A percentile compares a stretch with the other conserved stretches of the same genome.
These are phyloP conservation scores for Tachyglossus aculeatus DNA, from an alignment of 2,797 vertebrate species.

Conservation along the genomic window DNA sequence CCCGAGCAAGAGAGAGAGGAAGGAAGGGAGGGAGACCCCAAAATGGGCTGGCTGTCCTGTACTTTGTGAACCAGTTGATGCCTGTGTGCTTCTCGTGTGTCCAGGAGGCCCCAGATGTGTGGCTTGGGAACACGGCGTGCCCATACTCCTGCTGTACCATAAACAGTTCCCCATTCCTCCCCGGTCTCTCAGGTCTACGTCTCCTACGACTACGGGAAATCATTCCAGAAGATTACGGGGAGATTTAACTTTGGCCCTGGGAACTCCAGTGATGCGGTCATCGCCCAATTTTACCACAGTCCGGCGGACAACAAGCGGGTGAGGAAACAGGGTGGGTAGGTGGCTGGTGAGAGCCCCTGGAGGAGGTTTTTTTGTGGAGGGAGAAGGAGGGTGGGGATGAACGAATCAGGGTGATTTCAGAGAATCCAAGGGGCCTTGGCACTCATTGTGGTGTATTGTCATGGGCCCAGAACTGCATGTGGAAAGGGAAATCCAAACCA, in stretches of 20 bases:
- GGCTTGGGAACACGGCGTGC: background rate
- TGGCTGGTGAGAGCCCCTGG: background rate
- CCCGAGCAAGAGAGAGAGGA: no score
- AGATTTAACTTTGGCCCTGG: slow-evolving; percentile 79
- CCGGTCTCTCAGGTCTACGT: slow-evolving; percentile 84
- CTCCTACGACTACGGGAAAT: slow-evolving; percentile 92
- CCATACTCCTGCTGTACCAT: background rate
- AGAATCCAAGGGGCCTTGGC: no score
- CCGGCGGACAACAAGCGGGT: slow-evolving; percentile 93
- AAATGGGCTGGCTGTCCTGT: no score
- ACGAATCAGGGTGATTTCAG: no score
- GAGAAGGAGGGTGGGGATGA: no score
- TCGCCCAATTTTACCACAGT: slow-evolving; percentile 98
- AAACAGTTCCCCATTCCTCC: background rate
- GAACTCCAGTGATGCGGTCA: slow-evolving; percentile 81
- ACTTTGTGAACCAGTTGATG: no score
- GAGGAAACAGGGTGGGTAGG: slow-evolving; percentile 56
- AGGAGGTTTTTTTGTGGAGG: background rate
- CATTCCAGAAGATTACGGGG: slow-evolving; percentile 85
- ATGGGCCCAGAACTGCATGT: no score
- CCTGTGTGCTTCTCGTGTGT: no score
- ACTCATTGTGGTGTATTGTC: no score
- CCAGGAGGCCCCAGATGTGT: no score
- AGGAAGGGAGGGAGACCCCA: no score
- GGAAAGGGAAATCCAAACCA: no score